Percentiles rank a stretch among this genome's conserved stretches.
Conservation (phyloP, 2,797 vertebrate genomes). For the Macropus fuliginosus region DNA sequence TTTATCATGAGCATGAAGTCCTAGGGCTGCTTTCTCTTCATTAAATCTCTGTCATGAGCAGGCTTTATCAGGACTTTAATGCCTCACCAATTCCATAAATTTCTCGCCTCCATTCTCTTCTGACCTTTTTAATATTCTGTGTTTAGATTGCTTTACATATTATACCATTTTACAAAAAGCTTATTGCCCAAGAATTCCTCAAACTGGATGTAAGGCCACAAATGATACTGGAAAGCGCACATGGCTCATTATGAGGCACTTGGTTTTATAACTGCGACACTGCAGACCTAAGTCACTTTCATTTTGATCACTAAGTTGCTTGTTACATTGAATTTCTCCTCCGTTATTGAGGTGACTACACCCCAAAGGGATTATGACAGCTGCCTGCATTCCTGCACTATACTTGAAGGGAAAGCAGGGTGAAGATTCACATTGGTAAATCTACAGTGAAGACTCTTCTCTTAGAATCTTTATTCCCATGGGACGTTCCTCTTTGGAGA, state of each 20-base stretch:
- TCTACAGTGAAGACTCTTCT: background rate
- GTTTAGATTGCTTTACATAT: slow-evolving; percentile 69
- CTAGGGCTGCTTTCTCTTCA: slow-evolving; percentile 66
- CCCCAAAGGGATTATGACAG: slow-evolving; percentile 15
- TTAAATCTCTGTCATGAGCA: slow-evolving; percentile 32
- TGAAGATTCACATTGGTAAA: background rate
- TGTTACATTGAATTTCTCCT: slow-evolving; percentile 60
- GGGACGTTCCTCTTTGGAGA: background rate
- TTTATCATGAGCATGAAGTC: slow-evolving; percentile 65
- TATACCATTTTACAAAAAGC: slow-evolving; percentile 70
- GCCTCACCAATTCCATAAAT: slow-evolving; percentile 71
- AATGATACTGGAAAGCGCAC: slow-evolving; percentile 65
- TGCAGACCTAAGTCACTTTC: slow-evolving; percentile 52
- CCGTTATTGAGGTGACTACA: background rate
- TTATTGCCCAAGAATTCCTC: slow-evolving; percentile 58
- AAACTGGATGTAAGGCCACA: slow-evolving; percentile 67
- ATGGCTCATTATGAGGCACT: slow-evolving; percentile 59
- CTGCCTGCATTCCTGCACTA: background rate
- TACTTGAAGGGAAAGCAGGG: background rate
- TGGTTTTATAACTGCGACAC: slow-evolving; percentile 50
- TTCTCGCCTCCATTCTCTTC: slow-evolving; percentile 69
- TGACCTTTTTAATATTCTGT: slow-evolving; percentile 81
- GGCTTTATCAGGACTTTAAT: slow-evolving; percentile 60
- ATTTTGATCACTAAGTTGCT: slow-evolving; percentile 30
- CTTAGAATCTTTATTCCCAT: slow-evolving; percentile 10